A percentile compares a stretch with the other conserved stretches of the same genome.
Conservation (phyloP, 2,888 invertebrate species). For the Orthosia gothica region DNA sequence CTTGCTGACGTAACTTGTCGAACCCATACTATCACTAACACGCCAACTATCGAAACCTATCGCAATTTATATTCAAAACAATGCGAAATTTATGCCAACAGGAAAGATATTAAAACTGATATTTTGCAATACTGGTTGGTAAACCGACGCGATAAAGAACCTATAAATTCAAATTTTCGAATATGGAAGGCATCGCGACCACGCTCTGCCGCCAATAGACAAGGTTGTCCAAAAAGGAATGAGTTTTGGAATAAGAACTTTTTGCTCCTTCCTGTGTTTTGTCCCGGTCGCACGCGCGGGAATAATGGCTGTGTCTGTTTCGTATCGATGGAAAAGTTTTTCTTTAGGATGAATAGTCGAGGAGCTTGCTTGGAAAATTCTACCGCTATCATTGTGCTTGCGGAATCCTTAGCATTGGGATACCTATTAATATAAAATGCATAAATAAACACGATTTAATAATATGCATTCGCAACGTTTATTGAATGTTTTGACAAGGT, state of each 20-base stretch:
- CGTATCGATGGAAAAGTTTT: slow-evolving; percentile 80
- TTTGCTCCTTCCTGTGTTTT: slow-evolving; percentile 82
- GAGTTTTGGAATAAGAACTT: slow-evolving; percentile 77
- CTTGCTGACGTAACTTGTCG: slow-evolving; percentile 87
- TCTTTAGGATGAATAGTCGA: slow-evolving; percentile 80
- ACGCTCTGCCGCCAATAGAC: slow-evolving; percentile 74
- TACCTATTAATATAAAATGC: not conserved
- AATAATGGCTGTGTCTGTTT: slow-evolving; percentile 72
- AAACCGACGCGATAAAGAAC: slow-evolving; percentile 55
- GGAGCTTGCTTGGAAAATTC: slow-evolving; percentile 65
- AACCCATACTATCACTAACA: slow-evolving; percentile 87
- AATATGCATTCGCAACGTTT: not conserved
- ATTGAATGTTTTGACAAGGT: not conserved
- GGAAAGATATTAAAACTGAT: slow-evolving; percentile 56
- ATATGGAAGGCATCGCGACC: slow-evolving; percentile 74
- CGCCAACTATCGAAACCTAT: slow-evolving; percentile 61
- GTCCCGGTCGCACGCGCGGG: slow-evolving; percentile 76
- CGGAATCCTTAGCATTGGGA: not conserved
- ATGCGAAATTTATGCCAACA: slow-evolving; percentile 67
- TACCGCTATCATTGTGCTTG: not conserved
- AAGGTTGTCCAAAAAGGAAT: slow-evolving; percentile 78
- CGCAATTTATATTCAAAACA: slow-evolving; percentile 67
- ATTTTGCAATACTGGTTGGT: slow-evolving; percentile 57
- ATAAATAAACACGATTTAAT: too few species aligned
- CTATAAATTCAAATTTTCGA: slow-evolving; percentile 73